Percentiles rank a stretch among this genome's conserved stretches.
Conservation (phyloP, 2,797 vertebrate species). For the Falco biarmicus region DNA sequence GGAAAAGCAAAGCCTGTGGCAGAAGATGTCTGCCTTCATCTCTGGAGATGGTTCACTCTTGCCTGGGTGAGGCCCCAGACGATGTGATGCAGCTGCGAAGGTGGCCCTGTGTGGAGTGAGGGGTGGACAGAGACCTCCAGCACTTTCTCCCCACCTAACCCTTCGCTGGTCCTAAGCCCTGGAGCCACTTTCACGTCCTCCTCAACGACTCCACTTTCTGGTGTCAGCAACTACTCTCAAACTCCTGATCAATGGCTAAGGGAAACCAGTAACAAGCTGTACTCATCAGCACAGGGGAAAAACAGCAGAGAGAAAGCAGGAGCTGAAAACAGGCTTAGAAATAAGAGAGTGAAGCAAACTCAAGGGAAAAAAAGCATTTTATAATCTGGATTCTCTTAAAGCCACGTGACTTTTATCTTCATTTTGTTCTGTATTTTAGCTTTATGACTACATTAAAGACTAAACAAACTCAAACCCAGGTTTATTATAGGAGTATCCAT, state of each 20-base stretch:
- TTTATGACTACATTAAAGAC: background rate
- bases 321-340: background rate
- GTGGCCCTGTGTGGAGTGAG: background rate
- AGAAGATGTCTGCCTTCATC: background rate
- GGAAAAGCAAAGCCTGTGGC: background rate
- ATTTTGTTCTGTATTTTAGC: background rate
- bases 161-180: background rate
- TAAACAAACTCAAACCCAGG: background rate
- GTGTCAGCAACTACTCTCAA: background rate
- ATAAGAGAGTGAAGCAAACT: background rate
- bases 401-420: background rate
- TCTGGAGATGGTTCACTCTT: background rate
- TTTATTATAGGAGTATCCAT: constrained; percentile 40
- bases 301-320: background rate
- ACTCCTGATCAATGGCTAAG: background rate
- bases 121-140: background rate
- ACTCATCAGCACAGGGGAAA: background rate
- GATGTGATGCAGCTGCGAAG: rapidly evolving
- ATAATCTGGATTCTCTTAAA: background rate
- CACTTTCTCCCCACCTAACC: background rate
- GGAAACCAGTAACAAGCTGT: background rate
- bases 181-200: background rate
- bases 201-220: background rate
- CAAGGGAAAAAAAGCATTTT: background rate
- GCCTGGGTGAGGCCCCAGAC: background rate